phyloP scores from a whole-genome alignment of 2,888 invertebrate species.

The Andrena minutula region DNA sequence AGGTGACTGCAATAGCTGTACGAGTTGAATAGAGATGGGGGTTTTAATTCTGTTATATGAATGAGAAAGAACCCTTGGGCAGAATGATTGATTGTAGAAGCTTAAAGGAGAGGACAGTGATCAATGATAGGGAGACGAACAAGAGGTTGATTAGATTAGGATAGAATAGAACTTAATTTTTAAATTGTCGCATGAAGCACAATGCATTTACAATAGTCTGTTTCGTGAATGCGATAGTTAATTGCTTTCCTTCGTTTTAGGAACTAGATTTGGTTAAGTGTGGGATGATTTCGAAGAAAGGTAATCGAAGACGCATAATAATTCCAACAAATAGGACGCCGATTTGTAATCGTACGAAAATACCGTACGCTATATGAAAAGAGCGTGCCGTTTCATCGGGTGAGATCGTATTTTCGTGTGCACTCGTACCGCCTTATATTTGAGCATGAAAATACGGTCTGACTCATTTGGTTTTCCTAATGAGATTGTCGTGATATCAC shows the following conservation, averaged over 20 bases:
- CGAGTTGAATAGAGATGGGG: too few relatives aligned
- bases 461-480: constrained; percentile 58
- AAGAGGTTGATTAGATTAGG: too few relatives aligned
- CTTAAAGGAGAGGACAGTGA: too few relatives aligned
- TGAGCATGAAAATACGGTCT: constrained; percentile 45
- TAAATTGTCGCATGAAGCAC: too few relatives aligned
- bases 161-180: too few relatives aligned
- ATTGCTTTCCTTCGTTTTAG: background rate
- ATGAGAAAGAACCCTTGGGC: too few relatives aligned
- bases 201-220: too few relatives aligned
- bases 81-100: too few relatives aligned
- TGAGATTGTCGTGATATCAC: constrained; percentile 40
- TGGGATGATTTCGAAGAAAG: background rate
- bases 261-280: background rate
- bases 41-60: too few relatives aligned
- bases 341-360: constrained; percentile 39
- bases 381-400: constrained; percentile 27
- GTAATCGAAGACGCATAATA: background rate
- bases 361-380: constrained; percentile 35
- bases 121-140: too few relatives aligned
- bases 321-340: background rate
- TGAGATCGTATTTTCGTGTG: constrained; percentile 35
- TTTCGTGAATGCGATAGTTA: background rate
- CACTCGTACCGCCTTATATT: constrained; percentile 21
- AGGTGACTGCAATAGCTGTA: too few relatives aligned